Conservation (phyloP, 2,797 vertebrate genomes). For the Phoeniculus purpureus region DNA sequence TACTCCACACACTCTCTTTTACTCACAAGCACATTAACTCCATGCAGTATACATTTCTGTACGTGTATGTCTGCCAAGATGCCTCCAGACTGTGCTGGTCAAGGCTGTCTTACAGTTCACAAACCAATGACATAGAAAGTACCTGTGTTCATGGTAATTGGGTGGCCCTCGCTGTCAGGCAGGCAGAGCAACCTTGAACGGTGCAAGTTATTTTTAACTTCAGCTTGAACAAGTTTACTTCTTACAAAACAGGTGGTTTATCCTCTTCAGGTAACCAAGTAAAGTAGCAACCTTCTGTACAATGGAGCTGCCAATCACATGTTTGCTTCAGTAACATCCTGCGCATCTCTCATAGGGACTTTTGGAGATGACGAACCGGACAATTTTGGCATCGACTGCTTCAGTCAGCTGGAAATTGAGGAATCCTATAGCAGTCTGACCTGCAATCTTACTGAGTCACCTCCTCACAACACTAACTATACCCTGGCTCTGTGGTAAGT, state of each 20-base stretch:
- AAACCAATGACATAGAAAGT: not conserved
- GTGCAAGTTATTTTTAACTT: not conserved
- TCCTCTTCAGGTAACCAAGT: not conserved
- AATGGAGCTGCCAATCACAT: not conserved
- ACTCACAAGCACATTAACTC: not conserved
- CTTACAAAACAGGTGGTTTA: not conserved
- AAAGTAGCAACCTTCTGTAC: not conserved
- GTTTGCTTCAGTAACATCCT: conserved; percentile 2
- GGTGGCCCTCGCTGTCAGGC: not conserved
- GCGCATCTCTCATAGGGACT: conserved; percentile 62
- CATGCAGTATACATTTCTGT: not conserved
- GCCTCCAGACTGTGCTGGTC: not conserved
- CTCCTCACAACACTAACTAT: conserved; percentile 62
- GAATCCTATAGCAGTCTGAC: conserved; percentile 64
- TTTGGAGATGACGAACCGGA: conserved; percentile 73
- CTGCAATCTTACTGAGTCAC: conserved; percentile 66
- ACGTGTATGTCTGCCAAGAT: no score
- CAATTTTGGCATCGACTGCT: conserved; percentile 68
- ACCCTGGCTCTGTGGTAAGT: conserved; percentile 74
- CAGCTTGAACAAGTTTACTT: not conserved
- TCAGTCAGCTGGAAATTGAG: conserved; percentile 70
- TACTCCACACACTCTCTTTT: not conserved
- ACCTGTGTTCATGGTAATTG: not conserved
- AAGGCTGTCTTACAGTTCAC: not conserved
- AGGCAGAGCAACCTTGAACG: not conserved